phyloP scores from a whole-genome alignment of 2,888 invertebrate species.

The Pegoplata infirma region DNA sequence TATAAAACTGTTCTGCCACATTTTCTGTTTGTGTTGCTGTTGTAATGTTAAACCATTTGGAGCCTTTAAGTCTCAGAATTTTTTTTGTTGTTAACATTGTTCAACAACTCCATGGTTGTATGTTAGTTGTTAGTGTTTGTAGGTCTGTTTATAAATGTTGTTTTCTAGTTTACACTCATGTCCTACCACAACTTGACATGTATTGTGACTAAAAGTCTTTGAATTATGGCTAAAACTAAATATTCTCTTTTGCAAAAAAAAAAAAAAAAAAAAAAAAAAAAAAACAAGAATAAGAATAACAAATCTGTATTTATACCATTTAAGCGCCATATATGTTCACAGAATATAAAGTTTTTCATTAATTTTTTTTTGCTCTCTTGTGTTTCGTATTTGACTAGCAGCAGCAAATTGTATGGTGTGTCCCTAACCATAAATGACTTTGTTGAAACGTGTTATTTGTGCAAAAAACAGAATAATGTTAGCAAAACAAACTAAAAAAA shows the following conservation, averaged over 20 bases:
- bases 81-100: slow-evolving; percentile 16
- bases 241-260: background rate
- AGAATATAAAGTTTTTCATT: no score
- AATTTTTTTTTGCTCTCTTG: no score
- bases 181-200: slow-evolving; percentile 66
- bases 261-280: no score
- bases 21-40: background rate
- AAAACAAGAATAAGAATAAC: no score
- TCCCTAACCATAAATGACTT: background rate
- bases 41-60: background rate
- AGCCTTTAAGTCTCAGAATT: slow-evolving; percentile 13
- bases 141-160: slow-evolving; percentile 1
- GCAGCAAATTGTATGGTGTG: background rate
- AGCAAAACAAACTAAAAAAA: slow-evolving; percentile 60
- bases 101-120: slow-evolving; percentile 2
- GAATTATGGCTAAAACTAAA: slow-evolving; percentile 26
- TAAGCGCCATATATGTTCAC: no score
- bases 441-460: background rate
- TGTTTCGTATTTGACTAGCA: no score
- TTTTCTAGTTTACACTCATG: slow-evolving; percentile 62
- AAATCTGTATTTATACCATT: no score
- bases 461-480: slow-evolving; percentile 37
- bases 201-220: slow-evolving; percentile 54
- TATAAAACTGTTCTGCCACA: no score
- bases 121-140: background rate